A percentile compares a stretch with the other conserved stretches of the same genome.
These are phyloP conservation scores for Triplophysa siluroides DNA, from an alignment of 2,113 vertebrate species.

Conservation along the genomic window DNA sequence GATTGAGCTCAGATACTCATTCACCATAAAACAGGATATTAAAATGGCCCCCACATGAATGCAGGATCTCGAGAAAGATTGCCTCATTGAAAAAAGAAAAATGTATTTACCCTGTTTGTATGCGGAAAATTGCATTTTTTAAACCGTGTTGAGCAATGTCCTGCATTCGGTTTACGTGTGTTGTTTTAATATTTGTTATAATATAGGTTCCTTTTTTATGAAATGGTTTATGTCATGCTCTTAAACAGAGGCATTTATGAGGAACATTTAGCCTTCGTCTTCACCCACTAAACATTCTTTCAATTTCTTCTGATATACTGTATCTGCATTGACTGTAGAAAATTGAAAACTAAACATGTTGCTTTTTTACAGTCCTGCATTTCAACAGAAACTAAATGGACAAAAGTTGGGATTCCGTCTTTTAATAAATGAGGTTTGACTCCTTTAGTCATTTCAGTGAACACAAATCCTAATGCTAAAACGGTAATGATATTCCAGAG, in stretches of 20 bases:
- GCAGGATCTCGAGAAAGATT: constrained; percentile 16
- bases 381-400: no score
- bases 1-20: constrained; percentile 14
- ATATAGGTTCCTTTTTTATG: not conserved
- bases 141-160: not conserved
- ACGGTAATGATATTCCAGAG: no score
- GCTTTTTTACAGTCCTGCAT: not conserved
- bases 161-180: not conserved
- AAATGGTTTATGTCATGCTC: not conserved
- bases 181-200: not conserved
- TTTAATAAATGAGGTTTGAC: no score
- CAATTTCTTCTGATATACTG: not conserved
- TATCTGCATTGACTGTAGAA: no score
- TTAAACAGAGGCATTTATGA: not conserved
- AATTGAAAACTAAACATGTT: no score
- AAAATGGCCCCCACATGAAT: constrained; percentile 31
- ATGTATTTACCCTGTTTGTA: constrained; percentile 2
- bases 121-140: not conserved
- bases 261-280: not conserved
- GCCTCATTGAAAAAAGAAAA: not conserved
- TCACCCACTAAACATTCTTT: not conserved
- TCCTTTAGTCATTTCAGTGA: no score
- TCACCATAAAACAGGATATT: constrained; percentile 42
- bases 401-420: no score
- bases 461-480: no score